Evolutionary conservation across 1,140 invertebrate species (phyloP), one percentile per base, ranked within the genome.

Genomic region (Ctenoplectra terminalis): DNA sequence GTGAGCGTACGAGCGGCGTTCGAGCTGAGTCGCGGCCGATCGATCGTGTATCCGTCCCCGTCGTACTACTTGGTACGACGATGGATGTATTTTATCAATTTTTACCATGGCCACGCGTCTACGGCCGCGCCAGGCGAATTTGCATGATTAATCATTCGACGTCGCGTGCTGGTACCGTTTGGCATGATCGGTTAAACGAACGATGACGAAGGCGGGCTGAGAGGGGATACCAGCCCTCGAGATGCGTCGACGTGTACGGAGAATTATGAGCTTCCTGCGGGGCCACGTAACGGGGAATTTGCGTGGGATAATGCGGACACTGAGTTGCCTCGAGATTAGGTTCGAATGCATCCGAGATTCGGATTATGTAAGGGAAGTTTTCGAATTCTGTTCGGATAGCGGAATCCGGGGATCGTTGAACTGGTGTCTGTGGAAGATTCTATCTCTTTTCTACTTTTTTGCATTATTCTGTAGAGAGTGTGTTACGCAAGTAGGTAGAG

Each of bases 141-240:
- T 83, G 46, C 83, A 88, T 88, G 86, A 88, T 88, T 88, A 87
- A 88, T 88, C 86, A 78, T 75, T 70, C 31, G 58, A 75, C 82
- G 83, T 83, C 79, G 85, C 74, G 78, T 64, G 58, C 73, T 72
- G 82, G 86, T 77, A 84, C 61, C 86, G 78, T 26, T 43, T 52
- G 20, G 23, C 3, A 13, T n/a, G 86, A 82, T 87, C 82, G 66
- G 72, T 72, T 78, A 61, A 86, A 86, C 70, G 81, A 86, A 80
- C 82, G 81, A 76, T 78, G 85, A 87, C 77, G 77, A 73, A 75
- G 67, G 74, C 73, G 58, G 23, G 66, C 71, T 63, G 63, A 52
- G 78, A 9, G 71, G 52, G 64, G 13, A 29, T 46, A 29, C 2
- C 23, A 29, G 13, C n/a, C 8, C 29, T 29, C 58, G 66, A 78